Evolutionary conservation across 1,140 invertebrate genomes (phyloP), one percentile per base, ranked within the genome.

Genomic region (Nasonia giraulti): DNA sequence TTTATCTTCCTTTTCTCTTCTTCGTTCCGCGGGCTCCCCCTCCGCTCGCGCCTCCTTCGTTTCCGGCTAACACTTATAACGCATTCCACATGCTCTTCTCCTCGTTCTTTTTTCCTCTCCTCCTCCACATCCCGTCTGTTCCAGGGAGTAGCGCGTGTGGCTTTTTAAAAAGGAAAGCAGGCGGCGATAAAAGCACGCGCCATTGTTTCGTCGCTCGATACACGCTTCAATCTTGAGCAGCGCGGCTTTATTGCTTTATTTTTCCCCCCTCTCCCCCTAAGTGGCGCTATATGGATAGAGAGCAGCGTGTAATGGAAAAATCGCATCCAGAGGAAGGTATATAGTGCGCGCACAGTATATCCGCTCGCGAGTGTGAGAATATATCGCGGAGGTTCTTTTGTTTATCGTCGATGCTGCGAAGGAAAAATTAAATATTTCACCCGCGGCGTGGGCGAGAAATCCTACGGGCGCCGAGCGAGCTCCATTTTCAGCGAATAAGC

Each of bases 21-120:
- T 69, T 5, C 27, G 27, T 27, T 27, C 27, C 23, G 31, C 27
- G 23, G 4, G 11, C 71, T 40, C 14, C 20, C 37, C 12, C 20
- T 40, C 31, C 33, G 1, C 33, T 20, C 31, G 1, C 33, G 37
- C 31, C 33, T 74, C 33, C 4, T 73, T 81, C 44, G 17, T 69
- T 81, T 81, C 79, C 79, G 79, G n/a, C 47, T 33, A 20, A 80
- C 71, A 40, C 23, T 80, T 80, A 17, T 2, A 47, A 47, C 11
- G 44, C 79, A 80, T 71, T 69, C 66, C 40, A 6, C 40, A 27
- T 73, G 12, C 44, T 44, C 71, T 27, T 27, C 17, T 81, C 71
- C 10, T 7, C 31, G n/a, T 12, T 2, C 40, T 71, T 40, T 6
- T 27, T 66, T 66, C 17, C 12, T n/a, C 20, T 66, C 33, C 55